Base-by-base conservation (phyloP, 2,113 vertebrate genomes). In the Platysternon megacephalum region DNA sequence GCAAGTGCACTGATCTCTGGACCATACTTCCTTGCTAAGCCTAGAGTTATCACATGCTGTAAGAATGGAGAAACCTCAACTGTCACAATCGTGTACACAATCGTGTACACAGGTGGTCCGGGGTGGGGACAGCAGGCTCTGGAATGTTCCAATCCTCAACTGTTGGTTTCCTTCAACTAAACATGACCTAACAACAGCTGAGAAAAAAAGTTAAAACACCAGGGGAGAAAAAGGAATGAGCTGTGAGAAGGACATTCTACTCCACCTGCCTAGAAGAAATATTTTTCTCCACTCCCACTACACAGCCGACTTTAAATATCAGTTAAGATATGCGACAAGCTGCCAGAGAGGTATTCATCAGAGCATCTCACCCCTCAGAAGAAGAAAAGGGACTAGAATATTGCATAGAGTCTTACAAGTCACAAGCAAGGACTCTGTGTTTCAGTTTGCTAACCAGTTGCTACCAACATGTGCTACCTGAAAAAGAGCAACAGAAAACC, bases 301-400 rank as follows among this genome's bases (percentile, higher is more conserved):
- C 5, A 13, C 17, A 55, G 26, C 28, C 79, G 42, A 56, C 65
- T 88, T 85, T 85, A 85, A 82, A 56, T 26, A 91, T 78, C 2
- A 32, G 16, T 61, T 61, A 3, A 0, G 1, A 79, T 24, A 42
- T n/a, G 68, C 2, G 19, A 6, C 32, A 46, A 0, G 0, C 21
- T 87, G 48, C 79, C 49, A 87, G 81, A 58, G 87, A 78, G 8
- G 11, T 58, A 24, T 46, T 85, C 44, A 11, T 42, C 49, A 79
- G 39, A 85, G 26, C 13, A 16, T 48, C 0, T 0, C 26, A 48
- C 24, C 11, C 2, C 0, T 55, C 2, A 4, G 68, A 88, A n/a
- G n/a, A 58, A 79, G 6, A 26, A 79, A 91, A 74, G 19, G 19
- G 68, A 74, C 68, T 74, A 74, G 28, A 44, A 53, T 6, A 21